Percentiles rank a stretch among this genome's conserved stretches.
These are phyloP conservation scores for Anolis apletophallus DNA, from an alignment of 2,797 vertebrate species.

Conservation along the genomic window DNA sequence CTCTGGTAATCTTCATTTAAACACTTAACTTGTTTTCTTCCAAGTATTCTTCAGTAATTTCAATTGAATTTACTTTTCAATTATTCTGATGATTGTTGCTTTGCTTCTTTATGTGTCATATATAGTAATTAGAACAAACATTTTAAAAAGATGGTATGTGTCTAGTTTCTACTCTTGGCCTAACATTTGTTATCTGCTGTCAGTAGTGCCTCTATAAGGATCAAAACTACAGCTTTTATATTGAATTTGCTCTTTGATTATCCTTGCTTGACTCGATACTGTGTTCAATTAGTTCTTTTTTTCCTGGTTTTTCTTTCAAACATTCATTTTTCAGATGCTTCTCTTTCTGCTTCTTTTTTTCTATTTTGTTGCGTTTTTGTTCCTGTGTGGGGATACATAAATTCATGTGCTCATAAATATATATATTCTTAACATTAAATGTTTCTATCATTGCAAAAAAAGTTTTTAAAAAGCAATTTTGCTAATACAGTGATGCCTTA, in stretches of 20 bases:
- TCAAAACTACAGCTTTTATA: slow-evolving; percentile 51
- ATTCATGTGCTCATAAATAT: background rate
- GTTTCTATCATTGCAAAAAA: background rate
- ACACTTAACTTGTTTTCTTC: background rate
- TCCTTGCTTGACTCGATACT: background rate
- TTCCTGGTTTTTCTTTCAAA: slow-evolving; percentile 23
- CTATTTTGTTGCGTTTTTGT: background rate
- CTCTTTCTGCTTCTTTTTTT: slow-evolving; percentile 34
- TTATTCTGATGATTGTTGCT: background rate
- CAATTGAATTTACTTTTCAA: slow-evolving; percentile 9
- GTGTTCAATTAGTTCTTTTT: slow-evolving; percentile 10
- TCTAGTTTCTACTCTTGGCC: slow-evolving; percentile 17
- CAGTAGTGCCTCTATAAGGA: slow-evolving; percentile 39
- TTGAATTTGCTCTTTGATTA: slow-evolving; percentile 18
- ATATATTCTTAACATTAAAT: background rate
- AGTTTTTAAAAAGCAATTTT: background rate
- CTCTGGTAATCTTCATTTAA: background rate
- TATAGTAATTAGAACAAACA: background rate
- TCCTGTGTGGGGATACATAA: slow-evolving; percentile 41
- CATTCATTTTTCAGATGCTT: slow-evolving; percentile 40
- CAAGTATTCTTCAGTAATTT: background rate
- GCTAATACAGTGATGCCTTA: background rate
- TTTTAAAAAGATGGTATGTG: background rate
- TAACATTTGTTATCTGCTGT: slow-evolving; percentile 16
- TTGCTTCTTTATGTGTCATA: background rate